Percentiles rank a stretch among this genome's conserved stretches.
phyloP scores from a whole-genome alignment of 2,113 vertebrate species.

The Laticauda colubrina region DNA sequence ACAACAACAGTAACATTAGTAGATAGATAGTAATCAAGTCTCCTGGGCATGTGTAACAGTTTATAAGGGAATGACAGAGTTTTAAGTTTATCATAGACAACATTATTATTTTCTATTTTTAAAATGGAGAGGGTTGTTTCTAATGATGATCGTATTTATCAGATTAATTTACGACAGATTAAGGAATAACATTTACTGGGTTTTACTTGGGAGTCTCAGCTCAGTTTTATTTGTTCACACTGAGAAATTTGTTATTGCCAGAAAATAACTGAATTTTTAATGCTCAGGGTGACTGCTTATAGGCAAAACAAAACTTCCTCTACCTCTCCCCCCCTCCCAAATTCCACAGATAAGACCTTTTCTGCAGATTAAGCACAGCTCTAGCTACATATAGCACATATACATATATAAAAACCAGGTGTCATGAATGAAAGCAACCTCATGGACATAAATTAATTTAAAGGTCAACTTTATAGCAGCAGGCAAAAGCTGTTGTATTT shows the following conservation, averaged over 20 bases:
- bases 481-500: conserved; percentile 63
- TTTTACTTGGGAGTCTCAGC: not conserved
- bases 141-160: conserved; percentile 5
- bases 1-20: conserved; percentile 1
- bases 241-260: conserved; percentile 15
- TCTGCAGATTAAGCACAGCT: not conserved
- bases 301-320: not conserved
- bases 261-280: conserved; percentile 35
- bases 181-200: conserved; percentile 35
- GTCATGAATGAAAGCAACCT: conserved; percentile 54
- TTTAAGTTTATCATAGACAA: conserved; percentile 21
- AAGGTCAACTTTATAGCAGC: conserved; percentile 56
- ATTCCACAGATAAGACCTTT: conserved; percentile 15
- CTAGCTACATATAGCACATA: not conserved
- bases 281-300: not conserved
- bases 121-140: not conserved
- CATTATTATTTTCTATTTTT: conserved; percentile 6
- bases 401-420: conserved; percentile 17
- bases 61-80: conserved; percentile 6
- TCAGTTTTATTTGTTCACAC: conserved; percentile 23
- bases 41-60: not conserved
- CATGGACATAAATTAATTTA: conserved; percentile 59
- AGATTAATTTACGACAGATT: not conserved
- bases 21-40: conserved; percentile 15
- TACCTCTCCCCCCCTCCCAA: not conserved